Base-by-base conservation (phyloP, 2,888 invertebrate species). In the Stenolophus ochropezus region DNA sequence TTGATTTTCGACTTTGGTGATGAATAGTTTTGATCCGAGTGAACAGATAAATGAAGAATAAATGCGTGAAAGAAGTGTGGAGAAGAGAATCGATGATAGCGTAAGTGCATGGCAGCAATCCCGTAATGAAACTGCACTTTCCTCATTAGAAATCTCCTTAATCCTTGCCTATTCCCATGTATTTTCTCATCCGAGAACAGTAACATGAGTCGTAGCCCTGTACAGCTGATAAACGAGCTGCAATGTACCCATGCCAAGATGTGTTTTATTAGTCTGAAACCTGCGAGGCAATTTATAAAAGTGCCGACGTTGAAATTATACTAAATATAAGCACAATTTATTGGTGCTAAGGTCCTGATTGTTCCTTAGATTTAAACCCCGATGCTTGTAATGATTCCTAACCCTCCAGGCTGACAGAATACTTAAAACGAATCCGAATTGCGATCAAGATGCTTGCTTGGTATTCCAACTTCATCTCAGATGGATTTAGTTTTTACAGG, bases 301-400 rank as follows among this genome's bases (percentile, higher is more conserved):
- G 82, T 83, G 84, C 83, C 84, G 83, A 84, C 84, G 83, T 83
- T 80, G 82, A 84, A 84, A 84, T 84, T 84, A 85, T 83, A 84
- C 84, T 84, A 84, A 85, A 85, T 83, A 84, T 84, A 85, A 84
- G 83, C 83, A 83, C 83, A 84, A 85, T 85, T 85, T 85, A 84
- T 85, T 84, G 83, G 83, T 51, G 71, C n/a, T n/a, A n/a, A n/a
- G 58, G 83, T 83, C 84, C 82, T 42, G 33, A 42, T 42, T 42
- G 11, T 42, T 42, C 33, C 33, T 42, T 6, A 42, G 33, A 42
- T 42, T 42, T 42, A 42, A 42, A 42, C 33, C 33, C 33, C 11
- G 33, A 42, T 42, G 11, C 33, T 11, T 42, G 33, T 42, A 42
- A 42, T 42, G 33, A 42, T 42, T 42, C 33, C 33, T 42, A 42